These are phyloP conservation scores for Chaetogeoica ovagalla DNA, from an alignment of 2,888 invertebrate genomes.

Conservation along the genomic window DNA sequence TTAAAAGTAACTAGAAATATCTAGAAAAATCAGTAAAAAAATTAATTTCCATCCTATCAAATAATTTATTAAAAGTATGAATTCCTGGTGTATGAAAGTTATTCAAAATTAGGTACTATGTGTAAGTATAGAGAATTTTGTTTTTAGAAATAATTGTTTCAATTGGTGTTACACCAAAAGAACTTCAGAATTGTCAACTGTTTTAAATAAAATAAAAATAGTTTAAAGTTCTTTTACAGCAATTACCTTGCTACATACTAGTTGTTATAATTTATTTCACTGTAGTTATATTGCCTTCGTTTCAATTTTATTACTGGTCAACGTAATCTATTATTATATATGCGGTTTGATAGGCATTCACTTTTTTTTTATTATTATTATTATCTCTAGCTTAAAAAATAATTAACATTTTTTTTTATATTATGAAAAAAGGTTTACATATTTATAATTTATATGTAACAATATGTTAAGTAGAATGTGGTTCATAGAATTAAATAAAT, in stretches of 20 bases:
- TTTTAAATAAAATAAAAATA: slow-evolving; percentile 16
- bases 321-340: slow-evolving; percentile 30
- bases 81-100: too few species aligned
- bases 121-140: neutral
- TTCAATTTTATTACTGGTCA: slow-evolving; percentile 32
- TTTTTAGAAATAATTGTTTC: slow-evolving; percentile 2
- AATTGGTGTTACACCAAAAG: neutral
- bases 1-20: too few species aligned
- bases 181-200: neutral
- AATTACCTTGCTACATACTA: slow-evolving; percentile 26
- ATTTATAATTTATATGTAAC: too few species aligned
- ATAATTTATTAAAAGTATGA: too few species aligned
- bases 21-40: too few species aligned
- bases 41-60: too few species aligned
- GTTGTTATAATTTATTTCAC: slow-evolving; percentile 29
- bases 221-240: slow-evolving; percentile 13
- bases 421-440: neutral
- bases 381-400: slow-evolving; percentile 5
- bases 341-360: slow-evolving; percentile 11
- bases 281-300: slow-evolving; percentile 25
- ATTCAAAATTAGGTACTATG: too few species aligned
- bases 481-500: too few species aligned
- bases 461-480: too few species aligned
- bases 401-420: neutral
- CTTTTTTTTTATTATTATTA: too few species aligned